Conservation (phyloP, 2,888 invertebrate species). For the Ichneumon xanthorius region DNA sequence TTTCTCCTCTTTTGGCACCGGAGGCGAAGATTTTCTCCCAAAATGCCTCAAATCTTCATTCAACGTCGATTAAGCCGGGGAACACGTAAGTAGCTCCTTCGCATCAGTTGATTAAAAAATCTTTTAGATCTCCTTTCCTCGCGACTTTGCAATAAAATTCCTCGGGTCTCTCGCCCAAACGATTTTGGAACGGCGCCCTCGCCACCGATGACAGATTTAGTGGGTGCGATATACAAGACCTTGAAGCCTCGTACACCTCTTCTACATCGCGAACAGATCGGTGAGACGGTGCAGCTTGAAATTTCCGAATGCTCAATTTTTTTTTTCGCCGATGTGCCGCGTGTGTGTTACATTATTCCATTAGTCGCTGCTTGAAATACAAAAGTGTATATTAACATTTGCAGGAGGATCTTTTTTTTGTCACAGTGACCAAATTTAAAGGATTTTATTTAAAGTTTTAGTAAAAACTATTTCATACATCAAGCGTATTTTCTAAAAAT, state of each 20-base stretch:
- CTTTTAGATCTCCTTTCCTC: slow-evolving; percentile 4
- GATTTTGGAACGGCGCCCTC: slow-evolving; percentile 46
- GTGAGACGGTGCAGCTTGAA: not conserved
- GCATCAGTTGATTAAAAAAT: slow-evolving; percentile 48
- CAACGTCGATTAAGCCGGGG: slow-evolving; percentile 33
- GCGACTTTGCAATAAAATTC: slow-evolving; percentile 36
- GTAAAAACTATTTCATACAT: too few species aligned
- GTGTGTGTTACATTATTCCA: not conserved
- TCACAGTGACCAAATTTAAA: not conserved
- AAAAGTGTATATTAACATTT: not conserved
- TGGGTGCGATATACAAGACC: slow-evolving; percentile 44
- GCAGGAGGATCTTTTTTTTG: not conserved
- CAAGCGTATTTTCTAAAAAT: not conserved
- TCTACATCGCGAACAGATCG: slow-evolving; percentile 2
- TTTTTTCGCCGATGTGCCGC: not conserved
- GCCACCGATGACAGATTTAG: slow-evolving; percentile 47
- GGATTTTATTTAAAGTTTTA: too few species aligned
- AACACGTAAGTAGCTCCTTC: not conserved
- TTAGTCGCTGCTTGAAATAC: not conserved
- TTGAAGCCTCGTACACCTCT: slow-evolving; percentile 25
- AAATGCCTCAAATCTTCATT: slow-evolving; percentile 49
- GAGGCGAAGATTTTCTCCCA: slow-evolving; percentile 6
- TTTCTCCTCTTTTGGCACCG: slow-evolving; percentile 55
- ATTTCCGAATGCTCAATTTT: not conserved
- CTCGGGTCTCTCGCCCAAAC: slow-evolving; percentile 13